Base-by-base conservation (phyloP, 2,797 vertebrate species). In the Champsocephalus esox region DNA sequence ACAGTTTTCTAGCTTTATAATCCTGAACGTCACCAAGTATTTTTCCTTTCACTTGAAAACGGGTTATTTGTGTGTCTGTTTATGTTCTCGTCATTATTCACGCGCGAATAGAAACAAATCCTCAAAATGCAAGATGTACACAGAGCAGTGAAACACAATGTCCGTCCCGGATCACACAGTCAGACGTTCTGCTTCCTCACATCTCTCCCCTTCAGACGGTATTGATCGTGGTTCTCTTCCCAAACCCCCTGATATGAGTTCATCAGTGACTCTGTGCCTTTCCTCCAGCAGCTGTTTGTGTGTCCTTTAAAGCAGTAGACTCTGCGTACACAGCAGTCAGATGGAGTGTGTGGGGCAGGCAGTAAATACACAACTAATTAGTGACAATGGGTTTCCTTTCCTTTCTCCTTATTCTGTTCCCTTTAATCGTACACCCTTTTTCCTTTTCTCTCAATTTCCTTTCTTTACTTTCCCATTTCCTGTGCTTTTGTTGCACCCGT, bases 211-310 rank as follows among this genome's bases (percentile, higher is more conserved):
- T 1, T 60, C 66, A 17, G 19, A 19, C 46, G 19, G 9, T 49
- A 32, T 32, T 52, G 66, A 73, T 66, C 50, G 38, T 16, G 68
- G 3, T 1, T 5, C 13, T 19, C 43, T 62, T 45, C 59, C 16
- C 43, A 66, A 69, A 70, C 55, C 59, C 17, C 45, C 52, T 43
- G 48, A 51, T 70, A 59, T 61, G 50, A 75, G 61, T 38, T 43
- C 63, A 57, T 86, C 67, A 61, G 67, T 28, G 34, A 50, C 51
- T 19, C 44, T 44, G 12, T 19, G 12, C 44, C 14, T 12, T 68
- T 83, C 69, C 32, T 75, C 57, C 48, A 28, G 71, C 32, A 60
- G 14, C 57, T 48, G 17, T 43, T 61, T n/a, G 21, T 7, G 32
- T 14, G 66, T 45, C 38, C 6, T 34, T 19, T 24, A 38, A 38